Evolutionary conservation across 1,140 invertebrate genomes (phyloP).

Genomic region (Potamilus streckersoni): DNA sequence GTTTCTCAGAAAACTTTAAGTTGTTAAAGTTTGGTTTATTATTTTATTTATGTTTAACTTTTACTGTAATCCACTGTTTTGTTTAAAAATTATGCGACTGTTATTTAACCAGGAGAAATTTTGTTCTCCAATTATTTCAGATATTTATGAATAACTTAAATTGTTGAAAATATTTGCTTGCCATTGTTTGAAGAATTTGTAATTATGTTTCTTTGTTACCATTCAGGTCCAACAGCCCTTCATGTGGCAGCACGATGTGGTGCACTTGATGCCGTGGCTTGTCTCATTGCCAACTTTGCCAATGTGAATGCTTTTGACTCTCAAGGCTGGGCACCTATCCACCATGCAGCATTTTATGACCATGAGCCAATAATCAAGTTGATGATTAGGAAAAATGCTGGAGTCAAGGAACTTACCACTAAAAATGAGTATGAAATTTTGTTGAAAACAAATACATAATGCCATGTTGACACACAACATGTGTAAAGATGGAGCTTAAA

Average conservation of each 20-base stretch:
- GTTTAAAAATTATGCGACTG: too few species aligned
- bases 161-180: too few species aligned
- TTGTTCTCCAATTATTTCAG: too few species aligned
- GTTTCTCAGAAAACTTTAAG: too few species aligned
- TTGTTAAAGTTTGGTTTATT: too few species aligned
- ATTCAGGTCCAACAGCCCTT: slow-evolving; percentile 64
- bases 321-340: slow-evolving; percentile 67
- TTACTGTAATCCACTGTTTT: too few species aligned
- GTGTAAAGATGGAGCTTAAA: too few species aligned
- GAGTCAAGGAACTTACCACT: slow-evolving; percentile 61
- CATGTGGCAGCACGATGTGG: slow-evolving; percentile 66
- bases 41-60: too few species aligned
- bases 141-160: too few species aligned
- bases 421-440: slow-evolving; percentile 61
- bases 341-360: slow-evolving; percentile 67
- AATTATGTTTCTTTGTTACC: slow-evolving; percentile 3
- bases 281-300: slow-evolving; percentile 64
- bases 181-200: background rate
- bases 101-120: too few species aligned
- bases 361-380: slow-evolving; percentile 60
- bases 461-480: too few species aligned
- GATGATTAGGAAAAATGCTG: slow-evolving; percentile 58
- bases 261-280: slow-evolving; percentile 59
- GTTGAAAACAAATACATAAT: background rate
- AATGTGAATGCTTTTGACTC: slow-evolving; percentile 60